These are phyloP conservation scores for Hydraecia micacea DNA, from an alignment of 2,888 invertebrate species.

Conservation along the genomic window DNA sequence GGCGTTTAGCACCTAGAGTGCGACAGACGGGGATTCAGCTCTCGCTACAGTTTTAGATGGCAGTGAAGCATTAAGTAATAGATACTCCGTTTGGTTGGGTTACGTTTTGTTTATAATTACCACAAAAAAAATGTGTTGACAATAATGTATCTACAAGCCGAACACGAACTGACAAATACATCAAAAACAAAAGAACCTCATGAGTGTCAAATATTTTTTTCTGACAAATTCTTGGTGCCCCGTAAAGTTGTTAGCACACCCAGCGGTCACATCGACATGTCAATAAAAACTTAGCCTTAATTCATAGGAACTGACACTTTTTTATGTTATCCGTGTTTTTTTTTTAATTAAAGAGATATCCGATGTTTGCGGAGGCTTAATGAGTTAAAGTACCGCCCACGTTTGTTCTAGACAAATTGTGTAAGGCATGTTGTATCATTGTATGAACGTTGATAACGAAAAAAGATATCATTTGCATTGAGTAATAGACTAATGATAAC, in stretches of 20 bases:
- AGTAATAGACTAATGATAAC: slow-evolving; percentile 65
- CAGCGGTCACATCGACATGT: slow-evolving; percentile 72
- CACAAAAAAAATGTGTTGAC: slow-evolving; percentile 11
- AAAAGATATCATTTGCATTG: slow-evolving; percentile 69
- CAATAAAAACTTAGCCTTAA: slow-evolving; percentile 72
- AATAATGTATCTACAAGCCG: background rate
- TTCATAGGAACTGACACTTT: slow-evolving; percentile 76
- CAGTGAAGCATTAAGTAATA: background rate
- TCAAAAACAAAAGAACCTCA: slow-evolving; percentile 37
- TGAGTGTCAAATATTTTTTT: slow-evolving; percentile 57
- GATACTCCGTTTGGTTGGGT: background rate
- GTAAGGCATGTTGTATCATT: slow-evolving; percentile 60
- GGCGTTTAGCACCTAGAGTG: no score
- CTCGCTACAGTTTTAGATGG: no score
- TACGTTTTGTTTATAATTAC: background rate
- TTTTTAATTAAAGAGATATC: slow-evolving; percentile 73
- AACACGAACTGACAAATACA: slow-evolving; percentile 4
- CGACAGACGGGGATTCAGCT: no score
- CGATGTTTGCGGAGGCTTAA: slow-evolving; percentile 68
- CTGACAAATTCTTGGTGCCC: slow-evolving; percentile 52
- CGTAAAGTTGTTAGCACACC: slow-evolving; percentile 72
- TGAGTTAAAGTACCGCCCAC: slow-evolving; percentile 68
- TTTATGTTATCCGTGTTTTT: slow-evolving; percentile 73
- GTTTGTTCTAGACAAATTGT: slow-evolving; percentile 73
- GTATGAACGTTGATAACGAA: slow-evolving; percentile 66